phyloP scores from a whole-genome alignment of 1,140 invertebrate species.

The Heliconius eleuchia region DNA sequence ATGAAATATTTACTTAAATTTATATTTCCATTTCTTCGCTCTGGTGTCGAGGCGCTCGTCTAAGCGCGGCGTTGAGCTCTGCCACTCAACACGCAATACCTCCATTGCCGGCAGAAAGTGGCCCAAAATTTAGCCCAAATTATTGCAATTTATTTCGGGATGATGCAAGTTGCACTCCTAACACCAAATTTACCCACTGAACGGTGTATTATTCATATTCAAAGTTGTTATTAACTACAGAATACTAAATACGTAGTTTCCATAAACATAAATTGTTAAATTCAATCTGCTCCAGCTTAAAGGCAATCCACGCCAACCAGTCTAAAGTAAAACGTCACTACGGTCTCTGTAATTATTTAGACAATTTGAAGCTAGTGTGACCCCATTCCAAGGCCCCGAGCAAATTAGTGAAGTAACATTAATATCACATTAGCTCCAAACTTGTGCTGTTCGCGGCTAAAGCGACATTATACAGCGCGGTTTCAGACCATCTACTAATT shows the following conservation, averaged over 20 bases:
- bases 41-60: too few relatives aligned
- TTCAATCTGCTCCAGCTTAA: not conserved
- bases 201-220: too few relatives aligned
- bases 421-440: constrained; percentile 68
- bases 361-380: constrained; percentile 63
- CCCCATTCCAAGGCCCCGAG: constrained; percentile 56
- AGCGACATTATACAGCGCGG: constrained; percentile 44
- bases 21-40: too few relatives aligned
- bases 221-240: too few relatives aligned
- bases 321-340: constrained; percentile 45
- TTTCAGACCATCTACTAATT: constrained; percentile 33
- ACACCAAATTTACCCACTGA: too few relatives aligned
- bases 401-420: constrained; percentile 70
- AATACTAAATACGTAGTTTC: not conserved
- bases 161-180: too few relatives aligned
- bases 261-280: not conserved
- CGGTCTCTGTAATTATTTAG: constrained; percentile 65
- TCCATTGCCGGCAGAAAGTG: too few relatives aligned
- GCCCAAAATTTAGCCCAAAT: too few relatives aligned
- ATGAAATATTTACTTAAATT: too few relatives aligned
- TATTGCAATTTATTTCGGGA: too few relatives aligned
- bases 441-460: constrained; percentile 48
- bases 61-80: too few relatives aligned
- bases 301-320: constrained; percentile 33
- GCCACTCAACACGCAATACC: too few relatives aligned